Evolutionary conservation across 2,888 invertebrate genomes (phyloP).

Genomic region (Caenorhabditis sp.): DNA sequence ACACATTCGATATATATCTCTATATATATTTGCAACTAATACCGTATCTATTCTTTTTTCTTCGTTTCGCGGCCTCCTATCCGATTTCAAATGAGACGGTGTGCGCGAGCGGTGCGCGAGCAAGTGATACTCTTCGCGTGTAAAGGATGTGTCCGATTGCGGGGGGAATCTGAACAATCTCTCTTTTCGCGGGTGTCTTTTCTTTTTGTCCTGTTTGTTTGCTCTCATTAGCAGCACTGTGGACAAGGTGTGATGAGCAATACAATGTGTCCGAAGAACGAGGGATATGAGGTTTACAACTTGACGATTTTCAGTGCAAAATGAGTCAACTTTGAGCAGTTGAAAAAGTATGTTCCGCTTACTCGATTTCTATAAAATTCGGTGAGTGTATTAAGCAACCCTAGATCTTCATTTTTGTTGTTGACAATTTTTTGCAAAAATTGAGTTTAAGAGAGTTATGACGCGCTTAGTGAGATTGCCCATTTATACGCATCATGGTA

Average conservation of each 20-base stretch:
- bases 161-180: constrained; percentile 12
- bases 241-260: constrained; percentile 14
- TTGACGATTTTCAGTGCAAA: too few species aligned
- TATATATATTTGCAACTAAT: constrained; percentile 47
- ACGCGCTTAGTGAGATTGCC: too few species aligned
- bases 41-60: constrained; percentile 15
- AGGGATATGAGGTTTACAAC: too few species aligned
- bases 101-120: constrained; percentile 53
- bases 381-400: too few species aligned
- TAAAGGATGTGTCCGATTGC: not conserved
- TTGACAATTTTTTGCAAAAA: too few species aligned
- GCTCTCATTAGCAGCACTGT: not conserved
- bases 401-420: too few species aligned
- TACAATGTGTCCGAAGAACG: not conserved
- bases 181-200: not conserved
- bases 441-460: too few species aligned
- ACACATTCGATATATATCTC: not conserved
- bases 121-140: constrained; percentile 59
- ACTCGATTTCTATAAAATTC: too few species aligned
- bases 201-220: not conserved
- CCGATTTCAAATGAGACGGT: constrained; percentile 36
- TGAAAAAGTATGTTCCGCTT: too few species aligned
- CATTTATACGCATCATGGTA: too few species aligned
- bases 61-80: not conserved
- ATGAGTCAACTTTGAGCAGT: too few species aligned